phyloP scores from a whole-genome alignment of 2,888 invertebrate genomes.

The Agriopis aurantiaria region DNA sequence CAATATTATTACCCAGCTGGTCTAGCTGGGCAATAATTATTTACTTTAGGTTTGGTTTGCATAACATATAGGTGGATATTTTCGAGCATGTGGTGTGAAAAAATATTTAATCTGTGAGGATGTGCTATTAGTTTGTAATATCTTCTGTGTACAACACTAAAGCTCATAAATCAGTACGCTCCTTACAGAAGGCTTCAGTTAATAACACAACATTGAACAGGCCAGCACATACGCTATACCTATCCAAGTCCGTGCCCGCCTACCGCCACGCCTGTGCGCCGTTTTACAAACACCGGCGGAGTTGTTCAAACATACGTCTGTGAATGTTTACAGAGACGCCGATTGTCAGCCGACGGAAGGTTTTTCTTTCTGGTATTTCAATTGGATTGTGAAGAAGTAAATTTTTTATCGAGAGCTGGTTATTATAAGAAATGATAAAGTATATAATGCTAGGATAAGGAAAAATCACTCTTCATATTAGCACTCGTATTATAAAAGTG shows the following conservation, averaged over 20 bases:
- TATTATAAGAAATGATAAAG: neutral
- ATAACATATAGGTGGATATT: no score
- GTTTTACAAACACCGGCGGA: conserved; percentile 50
- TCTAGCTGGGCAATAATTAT: no score
- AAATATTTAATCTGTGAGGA: no score
- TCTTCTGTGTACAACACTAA: no score
- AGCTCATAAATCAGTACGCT: no score
- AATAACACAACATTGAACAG: neutral
- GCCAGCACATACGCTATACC: conserved; percentile 1
- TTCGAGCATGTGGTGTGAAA: no score
- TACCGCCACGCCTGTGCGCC: conserved; percentile 62
- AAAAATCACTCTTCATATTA: neutral
- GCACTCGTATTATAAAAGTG: no score
- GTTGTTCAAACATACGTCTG: conserved; percentile 59
- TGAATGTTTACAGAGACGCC: conserved; percentile 58
- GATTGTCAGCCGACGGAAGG: conserved; percentile 46
- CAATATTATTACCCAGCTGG: no score
- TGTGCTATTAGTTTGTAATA: neutral
- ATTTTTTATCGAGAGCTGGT: neutral
- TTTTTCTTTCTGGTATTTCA: conserved; percentile 17
- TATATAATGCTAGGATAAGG: no score
- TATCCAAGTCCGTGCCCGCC: conserved; percentile 51
- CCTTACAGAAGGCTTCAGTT: conserved; percentile 2
- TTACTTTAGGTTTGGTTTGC: no score
- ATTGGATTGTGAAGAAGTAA: neutral